phyloP scores from a whole-genome alignment of 2,888 invertebrate genomes.

The Monochamus alternatus region DNA sequence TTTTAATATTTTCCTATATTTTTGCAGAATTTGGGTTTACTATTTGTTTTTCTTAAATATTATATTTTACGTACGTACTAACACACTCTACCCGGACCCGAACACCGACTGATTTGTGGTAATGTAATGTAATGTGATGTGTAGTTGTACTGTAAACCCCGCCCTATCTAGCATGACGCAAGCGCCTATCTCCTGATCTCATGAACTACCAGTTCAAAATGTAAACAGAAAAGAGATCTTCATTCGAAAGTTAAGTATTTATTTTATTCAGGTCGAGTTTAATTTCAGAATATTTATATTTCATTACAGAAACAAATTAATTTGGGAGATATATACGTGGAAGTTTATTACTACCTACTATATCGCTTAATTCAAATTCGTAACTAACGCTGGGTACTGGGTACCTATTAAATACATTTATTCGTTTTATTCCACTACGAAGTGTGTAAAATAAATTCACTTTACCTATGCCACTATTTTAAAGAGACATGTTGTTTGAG shows the following conservation, averaged over 20 bases:
- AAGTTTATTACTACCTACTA: too few species aligned
- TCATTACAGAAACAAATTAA: too few species aligned
- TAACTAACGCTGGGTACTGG: too few species aligned
- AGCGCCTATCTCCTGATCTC: conserved; percentile 59
- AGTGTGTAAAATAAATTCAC: too few species aligned
- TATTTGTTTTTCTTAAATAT: conserved; percentile 29
- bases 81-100: conserved; percentile 40
- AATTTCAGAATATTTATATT: too few species aligned
- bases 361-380: too few species aligned
- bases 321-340: too few species aligned
- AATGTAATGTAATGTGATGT: conserved; percentile 22
- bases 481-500: too few species aligned
- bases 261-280: not conserved
- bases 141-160: conserved; percentile 54
- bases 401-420: too few species aligned
- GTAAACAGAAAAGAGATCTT: conserved; percentile 3
- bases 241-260: not conserved
- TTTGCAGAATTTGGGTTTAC: conserved; percentile 33
- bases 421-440: too few species aligned
- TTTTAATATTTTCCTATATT: conserved; percentile 19
- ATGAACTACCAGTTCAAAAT: conserved; percentile 49
- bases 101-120: conserved; percentile 49
- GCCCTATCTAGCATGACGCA: conserved; percentile 60
- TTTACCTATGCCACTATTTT: too few species aligned
- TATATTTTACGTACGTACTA: conserved; percentile 26